Percentiles rank a stretch among this genome's conserved stretches.
These are phyloP conservation scores for Loris lydekkerianus DNA, from an alignment of 2,797 vertebrate species.

Conservation along the genomic window DNA sequence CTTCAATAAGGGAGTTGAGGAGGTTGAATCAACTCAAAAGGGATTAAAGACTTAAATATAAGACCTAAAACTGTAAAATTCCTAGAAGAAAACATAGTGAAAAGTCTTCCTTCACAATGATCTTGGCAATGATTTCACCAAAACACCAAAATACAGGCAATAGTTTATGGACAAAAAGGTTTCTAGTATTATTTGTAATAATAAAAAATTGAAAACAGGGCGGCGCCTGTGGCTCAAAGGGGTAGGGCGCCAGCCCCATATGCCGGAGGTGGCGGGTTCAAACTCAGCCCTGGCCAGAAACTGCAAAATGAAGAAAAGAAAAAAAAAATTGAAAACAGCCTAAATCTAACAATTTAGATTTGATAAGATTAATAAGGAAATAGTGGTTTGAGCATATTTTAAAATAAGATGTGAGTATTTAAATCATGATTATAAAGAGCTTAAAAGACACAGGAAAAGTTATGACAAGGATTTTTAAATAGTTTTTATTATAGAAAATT, in stretches of 20 bases:
- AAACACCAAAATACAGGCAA: background rate
- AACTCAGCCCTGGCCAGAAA: too few relatives aligned
- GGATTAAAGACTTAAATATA: background rate
- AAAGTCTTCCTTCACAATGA: background rate
- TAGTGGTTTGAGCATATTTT: background rate
- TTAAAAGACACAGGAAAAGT: background rate
- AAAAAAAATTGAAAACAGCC: background rate
- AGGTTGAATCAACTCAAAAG: background rate
- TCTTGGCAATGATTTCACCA: background rate
- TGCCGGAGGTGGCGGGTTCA: too few relatives aligned
- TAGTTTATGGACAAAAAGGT: background rate
- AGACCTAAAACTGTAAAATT: background rate
- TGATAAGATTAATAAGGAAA: background rate
- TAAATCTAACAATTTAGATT: background rate
- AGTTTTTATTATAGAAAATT: background rate
- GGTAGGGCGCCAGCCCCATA: too few relatives aligned
- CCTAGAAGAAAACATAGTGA: background rate
- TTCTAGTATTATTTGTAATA: background rate
- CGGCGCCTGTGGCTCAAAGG: too few relatives aligned
- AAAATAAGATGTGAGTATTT: background rate
- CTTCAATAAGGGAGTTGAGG: background rate
- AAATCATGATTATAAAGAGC: slow-evolving; percentile 1
- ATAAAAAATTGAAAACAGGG: background rate
- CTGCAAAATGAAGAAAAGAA: too few relatives aligned
- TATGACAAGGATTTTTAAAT: background rate